Evolutionary conservation across 1,140 invertebrate species (phyloP).

Genomic region (Heliconius nattereri): DNA sequence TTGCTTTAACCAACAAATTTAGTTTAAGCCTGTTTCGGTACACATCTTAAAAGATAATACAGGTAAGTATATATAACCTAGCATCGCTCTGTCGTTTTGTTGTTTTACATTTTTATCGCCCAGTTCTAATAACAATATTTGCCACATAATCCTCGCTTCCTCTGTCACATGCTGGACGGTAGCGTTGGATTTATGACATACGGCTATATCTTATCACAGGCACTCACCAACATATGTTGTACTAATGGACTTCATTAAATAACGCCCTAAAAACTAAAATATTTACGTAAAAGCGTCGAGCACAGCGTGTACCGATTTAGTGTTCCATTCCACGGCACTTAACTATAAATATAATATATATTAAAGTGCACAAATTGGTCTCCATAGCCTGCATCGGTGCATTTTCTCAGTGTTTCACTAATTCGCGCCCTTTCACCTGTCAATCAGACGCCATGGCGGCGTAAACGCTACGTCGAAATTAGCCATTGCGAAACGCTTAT

Average conservation of each 20-base stretch:
- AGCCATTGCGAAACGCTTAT: conserved; percentile 52
- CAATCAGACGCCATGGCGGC: conserved; percentile 68
- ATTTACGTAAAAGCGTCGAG: conserved; percentile 37
- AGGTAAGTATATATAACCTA: conserved; percentile 56
- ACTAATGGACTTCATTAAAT: conserved; percentile 71
- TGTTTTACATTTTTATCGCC: conserved; percentile 66
- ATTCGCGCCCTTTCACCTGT: conserved; percentile 76
- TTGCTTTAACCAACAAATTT: conserved; percentile 19
- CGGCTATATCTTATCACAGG: conserved; percentile 77
- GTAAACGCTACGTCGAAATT: conserved; percentile 64
- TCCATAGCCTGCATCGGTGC: conserved; percentile 21
- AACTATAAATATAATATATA: background rate
- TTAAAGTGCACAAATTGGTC: conserved; percentile 17
- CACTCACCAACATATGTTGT: conserved; percentile 75
- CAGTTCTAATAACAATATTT: conserved; percentile 71
- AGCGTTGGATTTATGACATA: conserved; percentile 75
- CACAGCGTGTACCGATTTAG: conserved; percentile 57
- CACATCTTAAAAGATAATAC: conserved; percentile 12
- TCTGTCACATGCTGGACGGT: conserved; percentile 71
- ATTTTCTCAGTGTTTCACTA: conserved; percentile 53
- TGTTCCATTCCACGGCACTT: too few species aligned
- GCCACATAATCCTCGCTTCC: conserved; percentile 65
- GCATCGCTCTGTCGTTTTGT: conserved; percentile 52
- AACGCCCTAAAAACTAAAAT: conserved; percentile 63
- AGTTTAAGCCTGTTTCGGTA: background rate